Percentiles rank a stretch among this genome's conserved stretches.
These are phyloP conservation scores for Orchesellides sinensis DNA, from an alignment of 2,888 invertebrate species.

Conservation along the genomic window DNA sequence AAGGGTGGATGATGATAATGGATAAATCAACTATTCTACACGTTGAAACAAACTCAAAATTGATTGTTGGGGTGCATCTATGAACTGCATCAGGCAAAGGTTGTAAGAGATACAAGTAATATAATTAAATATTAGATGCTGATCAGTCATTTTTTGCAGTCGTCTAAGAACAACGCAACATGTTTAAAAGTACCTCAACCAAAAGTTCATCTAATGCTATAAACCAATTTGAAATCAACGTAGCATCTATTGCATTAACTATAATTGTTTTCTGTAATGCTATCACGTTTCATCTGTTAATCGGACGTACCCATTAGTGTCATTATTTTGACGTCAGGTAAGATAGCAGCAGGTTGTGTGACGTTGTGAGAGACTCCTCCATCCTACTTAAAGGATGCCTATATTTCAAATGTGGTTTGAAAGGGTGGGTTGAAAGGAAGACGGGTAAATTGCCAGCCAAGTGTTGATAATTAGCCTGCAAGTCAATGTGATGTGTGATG, in stretches of 20 bases:
- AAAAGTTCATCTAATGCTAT: too few relatives aligned
- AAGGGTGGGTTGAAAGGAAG: conserved; percentile 18
- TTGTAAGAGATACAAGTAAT: neutral
- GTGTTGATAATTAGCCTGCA: conserved; percentile 57
- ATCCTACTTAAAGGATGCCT: neutral
- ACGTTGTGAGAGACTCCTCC: neutral
- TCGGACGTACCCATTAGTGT: conserved; percentile 24
- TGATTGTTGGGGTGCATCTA: too few relatives aligned
- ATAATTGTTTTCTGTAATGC: too few relatives aligned
- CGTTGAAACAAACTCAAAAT: too few relatives aligned
- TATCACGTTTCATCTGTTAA: neutral
- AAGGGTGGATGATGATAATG: too few relatives aligned
- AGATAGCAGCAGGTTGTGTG: neutral
- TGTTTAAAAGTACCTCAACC: too few relatives aligned
- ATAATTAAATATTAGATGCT: neutral
- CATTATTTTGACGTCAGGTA: conserved; percentile 26
- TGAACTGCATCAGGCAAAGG: neutral
- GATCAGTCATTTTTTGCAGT: neutral
- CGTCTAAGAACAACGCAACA: too few relatives aligned
- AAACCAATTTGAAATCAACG: conserved; percentile 16
- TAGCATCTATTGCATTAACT: too few relatives aligned
- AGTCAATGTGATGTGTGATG: conserved; percentile 46
- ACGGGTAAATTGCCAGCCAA: conserved; percentile 52
- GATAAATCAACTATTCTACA: too few relatives aligned
- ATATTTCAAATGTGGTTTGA: neutral